Evolutionary conservation across 1,140 invertebrate species (phyloP).

Genomic region (Subanguina moxae): DNA sequence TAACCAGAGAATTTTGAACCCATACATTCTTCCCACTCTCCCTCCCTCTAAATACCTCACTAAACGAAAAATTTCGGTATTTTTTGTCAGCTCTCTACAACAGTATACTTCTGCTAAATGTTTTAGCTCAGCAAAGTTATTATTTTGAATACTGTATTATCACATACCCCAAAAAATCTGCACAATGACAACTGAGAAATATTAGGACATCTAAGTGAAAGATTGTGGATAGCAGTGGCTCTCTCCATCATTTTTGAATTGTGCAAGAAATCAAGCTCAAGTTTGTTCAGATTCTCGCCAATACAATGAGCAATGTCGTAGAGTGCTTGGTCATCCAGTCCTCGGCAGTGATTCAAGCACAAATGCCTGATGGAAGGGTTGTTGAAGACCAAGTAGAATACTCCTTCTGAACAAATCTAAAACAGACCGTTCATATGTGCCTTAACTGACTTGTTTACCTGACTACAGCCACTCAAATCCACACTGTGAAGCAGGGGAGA

Average conservation of each 20-base stretch:
- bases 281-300: constrained; percentile 44
- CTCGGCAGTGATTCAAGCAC: constrained; percentile 51
- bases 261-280: constrained; percentile 54
- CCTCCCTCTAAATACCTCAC: too few species aligned
- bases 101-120: too few species aligned
- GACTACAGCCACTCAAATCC: constrained; percentile 53
- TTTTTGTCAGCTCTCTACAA: too few species aligned
- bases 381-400: constrained; percentile 47
- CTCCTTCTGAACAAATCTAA: constrained; percentile 50
- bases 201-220: constrained; percentile 56
- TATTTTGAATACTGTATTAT: too few species aligned
- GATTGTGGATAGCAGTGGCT: constrained; percentile 38
- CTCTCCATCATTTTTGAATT: constrained; percentile 49
- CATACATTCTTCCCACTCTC: too few species aligned
- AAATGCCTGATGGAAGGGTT: constrained; percentile 49
- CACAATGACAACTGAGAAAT: constrained; percentile 54
- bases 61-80: too few species aligned
- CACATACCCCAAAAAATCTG: constrained; percentile 48
- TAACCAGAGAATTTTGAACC: too few species aligned
- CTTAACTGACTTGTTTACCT: constrained; percentile 29
- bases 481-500: constrained; percentile 44
- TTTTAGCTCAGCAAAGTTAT: too few species aligned
- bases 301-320: constrained; percentile 55
- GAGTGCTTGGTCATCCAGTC: constrained; percentile 53
- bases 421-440: constrained; percentile 5